phyloP scores from a whole-genome alignment of 1,140 invertebrate species.

The Copidosoma floridanum region DNA sequence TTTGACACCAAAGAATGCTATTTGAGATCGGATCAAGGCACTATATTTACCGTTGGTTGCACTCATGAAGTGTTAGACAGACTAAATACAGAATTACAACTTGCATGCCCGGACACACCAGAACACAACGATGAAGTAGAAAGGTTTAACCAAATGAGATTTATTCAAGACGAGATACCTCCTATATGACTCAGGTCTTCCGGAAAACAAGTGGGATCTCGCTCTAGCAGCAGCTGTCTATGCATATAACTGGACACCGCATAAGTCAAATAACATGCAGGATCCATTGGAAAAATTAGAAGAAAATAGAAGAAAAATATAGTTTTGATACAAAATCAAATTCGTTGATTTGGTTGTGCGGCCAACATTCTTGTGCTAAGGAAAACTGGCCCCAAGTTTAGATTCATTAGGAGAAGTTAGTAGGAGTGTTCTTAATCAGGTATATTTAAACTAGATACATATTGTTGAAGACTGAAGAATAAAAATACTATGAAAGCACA shows the following conservation, averaged over 20 bases:
- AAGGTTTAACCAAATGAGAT: constrained; percentile 7
- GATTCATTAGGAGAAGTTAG: too few relatives aligned
- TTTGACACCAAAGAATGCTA: too few relatives aligned
- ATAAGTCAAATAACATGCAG: constrained; percentile 23
- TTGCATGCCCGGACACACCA: not conserved
- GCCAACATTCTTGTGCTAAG: constrained; percentile 18
- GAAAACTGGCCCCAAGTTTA: constrained; percentile 21
- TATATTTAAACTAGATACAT: constrained; percentile 30
- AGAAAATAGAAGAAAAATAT: too few relatives aligned
- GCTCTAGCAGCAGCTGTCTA: constrained; percentile 32
- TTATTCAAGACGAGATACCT: too few relatives aligned
- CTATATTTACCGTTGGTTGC: too few relatives aligned
- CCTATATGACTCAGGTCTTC: constrained; percentile 20
- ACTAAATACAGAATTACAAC: not conserved
- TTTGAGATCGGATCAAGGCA: too few relatives aligned
- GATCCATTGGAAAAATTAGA: constrained; percentile 31
- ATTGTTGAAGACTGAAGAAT: constrained; percentile 26
- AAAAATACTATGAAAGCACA: constrained; percentile 27
- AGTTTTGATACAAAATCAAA: constrained; percentile 11
- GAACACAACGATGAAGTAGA: constrained; percentile 1
- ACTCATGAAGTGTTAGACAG: not conserved
- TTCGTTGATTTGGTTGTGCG: constrained; percentile 25
- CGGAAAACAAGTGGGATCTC: constrained; percentile 37
- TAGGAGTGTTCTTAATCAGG: constrained; percentile 16
- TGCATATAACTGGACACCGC: constrained; percentile 35